A percentile compares a stretch with the other conserved stretches of the same genome.
phyloP scores from a whole-genome alignment of 1,140 invertebrate species.

The Hyles vespertilio region DNA sequence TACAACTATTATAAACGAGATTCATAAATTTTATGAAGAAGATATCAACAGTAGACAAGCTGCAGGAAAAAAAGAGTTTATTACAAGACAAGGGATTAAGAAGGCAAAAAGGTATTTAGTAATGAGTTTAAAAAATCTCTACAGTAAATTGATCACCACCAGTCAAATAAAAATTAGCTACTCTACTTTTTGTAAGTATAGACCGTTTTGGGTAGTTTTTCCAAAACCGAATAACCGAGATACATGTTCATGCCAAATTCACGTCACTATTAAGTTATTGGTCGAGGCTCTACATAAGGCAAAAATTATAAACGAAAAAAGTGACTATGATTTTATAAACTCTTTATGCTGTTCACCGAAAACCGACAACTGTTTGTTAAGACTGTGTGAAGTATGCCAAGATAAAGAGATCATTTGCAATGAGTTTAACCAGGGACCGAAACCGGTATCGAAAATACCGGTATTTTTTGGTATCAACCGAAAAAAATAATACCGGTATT shows the following conservation, averaged over 20 bases:
- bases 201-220: constrained; percentile 3
- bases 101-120: not conserved
- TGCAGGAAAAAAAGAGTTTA: not conserved
- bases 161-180: constrained; percentile 9
- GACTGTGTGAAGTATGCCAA: constrained; percentile 14
- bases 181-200: constrained; percentile 22
- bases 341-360: constrained; percentile 10
- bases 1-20: too few species aligned
- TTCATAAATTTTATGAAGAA: constrained; percentile 9
- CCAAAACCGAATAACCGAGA: constrained; percentile 15
- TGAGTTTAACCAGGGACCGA: too few species aligned
- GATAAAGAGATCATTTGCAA: constrained; percentile 12
- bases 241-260: constrained; percentile 19
- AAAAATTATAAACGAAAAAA: constrained; percentile 16
- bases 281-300: constrained; percentile 9
- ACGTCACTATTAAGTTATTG: constrained; percentile 14
- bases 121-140: not conserved
- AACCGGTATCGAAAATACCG: too few species aligned
- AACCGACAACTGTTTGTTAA: constrained; percentile 14
- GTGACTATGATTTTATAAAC: constrained; percentile 9
- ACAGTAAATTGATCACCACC: not conserved
- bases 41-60: not conserved
- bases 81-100: not conserved
- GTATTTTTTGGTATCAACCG: too few species aligned
- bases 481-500: too few species aligned